Evolutionary conservation across 2,797 vertebrate genomes (phyloP).

Genomic region (Enteromius paludinosus): DNA sequence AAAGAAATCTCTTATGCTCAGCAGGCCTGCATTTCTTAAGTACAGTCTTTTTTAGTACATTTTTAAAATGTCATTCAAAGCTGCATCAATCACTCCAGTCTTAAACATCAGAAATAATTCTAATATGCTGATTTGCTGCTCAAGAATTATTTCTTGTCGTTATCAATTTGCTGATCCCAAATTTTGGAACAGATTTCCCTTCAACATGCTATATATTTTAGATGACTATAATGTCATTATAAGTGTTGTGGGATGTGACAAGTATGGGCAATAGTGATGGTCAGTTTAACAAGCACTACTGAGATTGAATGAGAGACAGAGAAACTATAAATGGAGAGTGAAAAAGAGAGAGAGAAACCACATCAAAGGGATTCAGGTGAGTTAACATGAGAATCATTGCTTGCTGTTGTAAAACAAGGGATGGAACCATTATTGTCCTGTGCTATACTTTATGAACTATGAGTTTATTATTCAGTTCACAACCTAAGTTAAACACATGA

Average conservation of each 20-base stretch:
- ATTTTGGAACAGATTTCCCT: background rate
- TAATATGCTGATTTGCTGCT: background rate
- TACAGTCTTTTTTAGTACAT: background rate
- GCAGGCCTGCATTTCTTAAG: background rate
- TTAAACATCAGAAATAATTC: background rate
- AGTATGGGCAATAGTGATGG: background rate
- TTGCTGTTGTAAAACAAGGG: conserved; percentile 12
- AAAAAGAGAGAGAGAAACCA: background rate
- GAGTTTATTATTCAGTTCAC: background rate
- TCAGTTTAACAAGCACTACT: background rate
- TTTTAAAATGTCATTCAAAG: background rate
- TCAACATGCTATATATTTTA: background rate
- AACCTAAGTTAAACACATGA: background rate
- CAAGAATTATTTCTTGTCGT: background rate
- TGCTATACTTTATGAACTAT: background rate
- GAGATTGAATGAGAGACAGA: background rate
- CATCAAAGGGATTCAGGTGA: conserved; percentile 6
- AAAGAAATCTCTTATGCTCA: background rate
- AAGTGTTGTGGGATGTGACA: background rate
- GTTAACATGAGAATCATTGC: background rate
- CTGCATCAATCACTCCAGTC: background rate
- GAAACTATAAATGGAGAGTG: background rate
- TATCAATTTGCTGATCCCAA: background rate
- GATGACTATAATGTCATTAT: background rate
- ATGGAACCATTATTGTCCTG: background rate